Conservation (phyloP, 1,140 invertebrate genomes). For the Camponotus floridanus region DNA sequence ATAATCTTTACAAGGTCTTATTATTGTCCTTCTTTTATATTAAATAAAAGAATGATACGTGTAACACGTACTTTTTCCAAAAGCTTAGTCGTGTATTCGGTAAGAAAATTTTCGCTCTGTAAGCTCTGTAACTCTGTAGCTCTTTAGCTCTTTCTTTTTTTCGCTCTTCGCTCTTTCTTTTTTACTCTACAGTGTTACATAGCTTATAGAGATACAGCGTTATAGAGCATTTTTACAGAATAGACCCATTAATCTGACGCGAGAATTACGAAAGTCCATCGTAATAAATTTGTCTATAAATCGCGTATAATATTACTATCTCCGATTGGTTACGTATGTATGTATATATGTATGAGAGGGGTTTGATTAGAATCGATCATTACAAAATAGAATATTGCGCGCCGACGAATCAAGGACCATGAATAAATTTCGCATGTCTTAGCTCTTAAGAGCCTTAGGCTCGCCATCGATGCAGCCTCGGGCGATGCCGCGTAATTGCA, state of each 20-base stretch:
- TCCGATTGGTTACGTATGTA: constrained; percentile 1
- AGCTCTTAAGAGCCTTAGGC: constrained; percentile 68
- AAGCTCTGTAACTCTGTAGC: no score
- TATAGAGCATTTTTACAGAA: no score
- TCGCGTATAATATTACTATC: no score
- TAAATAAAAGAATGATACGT: no score
- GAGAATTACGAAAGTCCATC: background rate
- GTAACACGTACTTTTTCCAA: no score
- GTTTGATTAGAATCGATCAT: constrained; percentile 21
- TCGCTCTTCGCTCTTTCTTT: no score
- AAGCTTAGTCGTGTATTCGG: no score
- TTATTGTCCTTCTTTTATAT: background rate
- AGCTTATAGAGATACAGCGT: no score
- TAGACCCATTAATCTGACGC: constrained; percentile 8
- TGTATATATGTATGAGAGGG: constrained; percentile 2
- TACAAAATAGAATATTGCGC: constrained; percentile 41
- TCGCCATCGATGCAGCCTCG: constrained; percentile 38
- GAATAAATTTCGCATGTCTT: constrained; percentile 60
- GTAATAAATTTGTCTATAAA: background rate
- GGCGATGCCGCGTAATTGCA: constrained; percentile 63
- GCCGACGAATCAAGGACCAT: constrained; percentile 44
- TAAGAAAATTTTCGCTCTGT: no score
- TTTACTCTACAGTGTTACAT: no score
- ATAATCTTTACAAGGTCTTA: background rate
- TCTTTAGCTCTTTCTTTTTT: no score